These are phyloP conservation scores for Sebastes iracundus DNA, from an alignment of 2,797 vertebrate genomes.

Conservation along the genomic window DNA sequence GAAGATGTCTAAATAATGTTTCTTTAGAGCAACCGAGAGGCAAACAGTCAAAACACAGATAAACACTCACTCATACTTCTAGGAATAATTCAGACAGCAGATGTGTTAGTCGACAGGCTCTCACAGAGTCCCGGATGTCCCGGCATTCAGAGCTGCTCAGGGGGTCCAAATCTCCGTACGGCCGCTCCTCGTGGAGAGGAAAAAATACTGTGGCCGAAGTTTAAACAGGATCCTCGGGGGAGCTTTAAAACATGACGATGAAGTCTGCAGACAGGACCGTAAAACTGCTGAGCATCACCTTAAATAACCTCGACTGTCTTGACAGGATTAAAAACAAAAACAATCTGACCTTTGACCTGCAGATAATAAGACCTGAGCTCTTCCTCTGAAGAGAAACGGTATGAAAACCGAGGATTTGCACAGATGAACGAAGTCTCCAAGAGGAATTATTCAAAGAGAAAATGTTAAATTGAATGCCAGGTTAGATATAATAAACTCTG, in stretches of 20 bases:
- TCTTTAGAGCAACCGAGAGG: not conserved
- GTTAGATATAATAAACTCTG: not conserved
- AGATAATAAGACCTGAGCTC: not conserved
- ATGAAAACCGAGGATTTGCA: not conserved
- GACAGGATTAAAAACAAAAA: not conserved
- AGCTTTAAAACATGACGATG: not conserved
- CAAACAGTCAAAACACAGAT: not conserved
- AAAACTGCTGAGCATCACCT: not conserved
- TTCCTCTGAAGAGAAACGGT: not conserved
- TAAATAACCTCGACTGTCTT: not conserved
- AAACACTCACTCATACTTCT: not conserved
- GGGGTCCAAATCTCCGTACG: not conserved
- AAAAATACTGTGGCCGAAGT: not conserved
- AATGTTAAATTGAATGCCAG: not conserved
- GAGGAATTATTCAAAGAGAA: not conserved
- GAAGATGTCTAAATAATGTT: not conserved
- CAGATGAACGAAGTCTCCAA: not conserved
- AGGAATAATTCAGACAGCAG: constrained; percentile 12
- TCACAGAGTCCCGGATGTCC: not conserved
- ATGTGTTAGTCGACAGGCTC: not conserved
- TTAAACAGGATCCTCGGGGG: not conserved
- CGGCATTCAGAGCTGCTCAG: not conserved
- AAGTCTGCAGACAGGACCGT: not conserved
- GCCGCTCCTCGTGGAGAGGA: not conserved
- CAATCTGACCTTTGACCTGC: not conserved